These are phyloP conservation scores for Scaptomyza reducta DNA, from an alignment of 2,888 invertebrate species.

Conservation along the genomic window DNA sequence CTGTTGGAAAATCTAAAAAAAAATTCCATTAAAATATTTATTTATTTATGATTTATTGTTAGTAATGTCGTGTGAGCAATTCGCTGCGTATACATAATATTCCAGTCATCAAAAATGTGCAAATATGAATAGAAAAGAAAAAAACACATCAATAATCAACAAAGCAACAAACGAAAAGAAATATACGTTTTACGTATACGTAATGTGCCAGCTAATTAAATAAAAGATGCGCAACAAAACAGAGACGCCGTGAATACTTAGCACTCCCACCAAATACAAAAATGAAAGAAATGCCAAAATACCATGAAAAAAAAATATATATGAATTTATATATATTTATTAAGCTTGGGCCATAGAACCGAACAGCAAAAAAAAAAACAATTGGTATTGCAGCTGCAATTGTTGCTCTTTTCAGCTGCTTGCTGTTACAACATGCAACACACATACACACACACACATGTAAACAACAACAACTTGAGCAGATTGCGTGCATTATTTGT, in stretches of 20 bases:
- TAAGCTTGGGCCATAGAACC: slow-evolving; percentile 45
- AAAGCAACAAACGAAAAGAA: slow-evolving; percentile 10
- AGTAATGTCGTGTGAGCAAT: slow-evolving; percentile 11
- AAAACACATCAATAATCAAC: background rate
- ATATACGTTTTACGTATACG: slow-evolving; percentile 51
- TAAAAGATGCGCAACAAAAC: slow-evolving; percentile 42
- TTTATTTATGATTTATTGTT: slow-evolving; percentile 5
- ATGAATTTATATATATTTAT: slow-evolving; percentile 31
- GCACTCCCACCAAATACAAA: background rate
- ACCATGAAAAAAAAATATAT: slow-evolving; percentile 22
- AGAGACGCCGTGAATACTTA: slow-evolving; percentile 29
- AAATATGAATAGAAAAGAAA: background rate
- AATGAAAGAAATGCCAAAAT: slow-evolving; percentile 23
- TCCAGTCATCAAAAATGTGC: slow-evolving; percentile 3
- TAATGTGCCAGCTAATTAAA: slow-evolving; percentile 55
- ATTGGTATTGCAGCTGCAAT: slow-evolving; percentile 45
- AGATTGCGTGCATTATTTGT: slow-evolving; percentile 68
- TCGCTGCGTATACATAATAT: slow-evolving; percentile 58
- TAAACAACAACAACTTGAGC: slow-evolving; percentile 21
- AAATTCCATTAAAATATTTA: slow-evolving; percentile 3
- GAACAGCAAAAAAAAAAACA: slow-evolving; percentile 14
- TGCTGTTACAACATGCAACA: slow-evolving; percentile 72
- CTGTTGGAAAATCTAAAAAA: background rate
- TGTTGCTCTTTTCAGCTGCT: slow-evolving; percentile 65
- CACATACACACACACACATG: slow-evolving; percentile 23